Base-by-base conservation (phyloP, 2,113 vertebrate species). In the Ceratotherium simum region DNA sequence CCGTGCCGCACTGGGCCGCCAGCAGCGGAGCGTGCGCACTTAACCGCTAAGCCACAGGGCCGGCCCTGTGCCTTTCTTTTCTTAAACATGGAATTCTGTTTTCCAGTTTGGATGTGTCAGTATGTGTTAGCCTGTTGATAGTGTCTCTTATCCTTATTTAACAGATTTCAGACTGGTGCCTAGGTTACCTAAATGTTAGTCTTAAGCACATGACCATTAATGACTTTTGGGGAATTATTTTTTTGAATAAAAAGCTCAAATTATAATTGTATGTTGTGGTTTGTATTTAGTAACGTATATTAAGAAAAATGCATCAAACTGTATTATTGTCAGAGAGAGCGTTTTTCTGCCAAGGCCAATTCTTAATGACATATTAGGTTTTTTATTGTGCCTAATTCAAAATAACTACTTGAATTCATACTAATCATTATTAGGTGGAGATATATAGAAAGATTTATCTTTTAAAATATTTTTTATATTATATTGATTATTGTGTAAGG, bases 291-390 rank as follows among this genome's bases (percentile, higher is more conserved):
- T 95, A 51, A 90, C 96, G 64, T 36, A 10, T 36, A 29, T 46
- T 62, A 69, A 8, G 14, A 96, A 91, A 84, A 97, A 78, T 39
- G 51, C n/a, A 89, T 70, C 54, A 75, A 20, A 67, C 92, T 91
- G 65, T 12, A 25, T 54, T 95, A 3, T 92, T 21, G 36, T 96
- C 4, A 4, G 4, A 94, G n/a, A 64, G 27, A 39, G 6, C 0
- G 2, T 95, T 11, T 97, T 98, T 95, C 79, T 97, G 58, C 12
- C 81, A 92, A 89, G 46, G 13, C 1, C 21, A 75, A 23, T 83
- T 13, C 1, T 97, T 92, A 2, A 83, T 69, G n/a, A 31, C 81
- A 87, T 80, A 56, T 21, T 82, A 48, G 18, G 2, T 48, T 39
- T 64, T 78, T n/a, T 1, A 14, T 25, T 79, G 5, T 64, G 48